Base-by-base conservation (phyloP, 2,888 invertebrate genomes). In the Apeira syringaria region DNA sequence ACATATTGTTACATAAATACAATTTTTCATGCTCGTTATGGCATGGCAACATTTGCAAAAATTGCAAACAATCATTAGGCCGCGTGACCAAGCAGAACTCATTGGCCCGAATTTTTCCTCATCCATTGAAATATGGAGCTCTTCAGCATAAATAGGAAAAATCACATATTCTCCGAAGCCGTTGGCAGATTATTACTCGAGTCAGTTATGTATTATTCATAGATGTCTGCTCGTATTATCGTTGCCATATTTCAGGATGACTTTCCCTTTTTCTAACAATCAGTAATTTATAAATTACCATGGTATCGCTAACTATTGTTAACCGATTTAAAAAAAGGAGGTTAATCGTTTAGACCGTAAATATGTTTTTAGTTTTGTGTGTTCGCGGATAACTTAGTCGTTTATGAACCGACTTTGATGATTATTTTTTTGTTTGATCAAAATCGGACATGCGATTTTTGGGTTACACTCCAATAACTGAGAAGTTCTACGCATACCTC, bases 131-230 rank as follows among this genome's bases (percentile, higher is more conserved):
- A 49, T 53, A 51, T 40, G 43, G 32, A 51, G 48, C 47, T 36
- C 29, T 50, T 52, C 54, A 38, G 52, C 50, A 54, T 53, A 65
- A 58, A 61, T 62, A 69, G 62, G 61, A 53, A 52, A 49, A 61
- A 63, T 56, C 58, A 59, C 67, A 73, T 68, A 78, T 78, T 73
- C 74, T 60, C 53, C 53, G 58, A 55, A 62, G 63, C 70, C 66
- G 69, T 70, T 69, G 60, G 61, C 69, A 65, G 74, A 83, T 85
- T 83, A 85, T 82, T 75, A 71, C 75, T 74, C 53, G 64, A 66
- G 54, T 69, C 65, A 59, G 59, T 57, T 61, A 81, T 85, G 84
- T 77, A 76, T 87, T 85, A 88, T 88, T 88, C 86, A 87, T 87
- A 69, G 65, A 68, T 71, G 74, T 80, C 78, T 68, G 63, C 64